phyloP scores from a whole-genome alignment of 2,113 vertebrate genomes.

The Xenopus borealis region DNA sequence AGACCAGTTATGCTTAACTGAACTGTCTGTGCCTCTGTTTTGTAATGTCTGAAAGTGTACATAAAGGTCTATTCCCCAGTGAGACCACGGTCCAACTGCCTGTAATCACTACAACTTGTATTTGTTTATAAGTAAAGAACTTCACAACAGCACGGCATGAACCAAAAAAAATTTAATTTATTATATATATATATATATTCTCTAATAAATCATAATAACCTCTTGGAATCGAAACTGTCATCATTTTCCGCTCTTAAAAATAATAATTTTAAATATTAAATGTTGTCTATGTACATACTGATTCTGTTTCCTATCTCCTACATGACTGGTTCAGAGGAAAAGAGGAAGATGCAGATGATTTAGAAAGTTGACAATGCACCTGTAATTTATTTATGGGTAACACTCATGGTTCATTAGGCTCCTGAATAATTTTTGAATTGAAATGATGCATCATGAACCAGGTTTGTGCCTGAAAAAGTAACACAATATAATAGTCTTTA shows the following conservation, averaged over 20 bases:
- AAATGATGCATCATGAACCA: slow-evolving; percentile 61
- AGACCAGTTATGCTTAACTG: no score
- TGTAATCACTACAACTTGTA: not conserved
- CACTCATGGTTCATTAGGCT: slow-evolving; percentile 63
- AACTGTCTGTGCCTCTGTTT: no score
- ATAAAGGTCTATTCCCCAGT: no score
- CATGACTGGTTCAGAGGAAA: slow-evolving; percentile 58
- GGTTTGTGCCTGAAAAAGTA: slow-evolving; percentile 82
- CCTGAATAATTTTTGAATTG: slow-evolving; percentile 53
- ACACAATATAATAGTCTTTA: slow-evolving; percentile 89
- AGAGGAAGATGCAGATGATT: slow-evolving; percentile 60
- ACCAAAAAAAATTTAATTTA: slow-evolving; percentile 70
- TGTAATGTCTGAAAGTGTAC: no score
- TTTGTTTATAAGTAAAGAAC: not conserved
- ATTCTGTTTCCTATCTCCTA: slow-evolving; percentile 62
- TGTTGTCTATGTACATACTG: slow-evolving; percentile 73
- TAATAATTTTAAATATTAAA: slow-evolving; percentile 76
- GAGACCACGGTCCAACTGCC: no score
- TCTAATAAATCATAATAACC: slow-evolving; percentile 73
- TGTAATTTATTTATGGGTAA: slow-evolving; percentile 68
- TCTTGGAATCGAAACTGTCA: slow-evolving; percentile 71
- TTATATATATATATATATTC: slow-evolving; percentile 65
- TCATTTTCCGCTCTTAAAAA: slow-evolving; percentile 77
- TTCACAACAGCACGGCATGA: slow-evolving; percentile 61
- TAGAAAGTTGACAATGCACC: slow-evolving; percentile 63